Evolutionary conservation across 1,140 invertebrate genomes (phyloP), one percentile per base, ranked within the genome.

Genomic region (Drosophila chauvacae): DNA sequence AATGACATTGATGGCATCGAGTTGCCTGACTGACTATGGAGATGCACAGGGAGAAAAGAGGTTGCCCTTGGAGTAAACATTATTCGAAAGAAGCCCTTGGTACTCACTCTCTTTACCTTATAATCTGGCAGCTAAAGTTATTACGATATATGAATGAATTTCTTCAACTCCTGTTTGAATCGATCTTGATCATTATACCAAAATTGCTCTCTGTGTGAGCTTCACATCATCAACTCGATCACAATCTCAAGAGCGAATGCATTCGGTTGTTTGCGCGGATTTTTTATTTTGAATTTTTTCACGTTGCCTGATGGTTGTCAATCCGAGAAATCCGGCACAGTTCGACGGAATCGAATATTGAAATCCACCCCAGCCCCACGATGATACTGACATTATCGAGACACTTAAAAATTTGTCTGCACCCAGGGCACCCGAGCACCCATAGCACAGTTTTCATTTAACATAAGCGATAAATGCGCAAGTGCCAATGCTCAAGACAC

Each of bases 1-100:
- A 91, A 90, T 91, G 88, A 91, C 90, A 91, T 91, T 90, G 86
- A 90, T 83, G 82, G 82, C 86, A 85, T 90, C 79, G 81, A 85
- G 69, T 82, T 81, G 68, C 50, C 74, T 81, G 90, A 91, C 81
- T 88, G 90, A 91, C 88, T 91, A 77, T 87, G 74, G 64, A 80
- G 63, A 55, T 75, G 39, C 57, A 65, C 37, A 18, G 57, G 6
- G 33, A 64, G 30, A 44, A 65, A 64, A 35, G 2, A 10, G 0
- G 20, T n/a, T 16, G 10, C 10, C 1, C 3, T 39, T 3, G 13
- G 9, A 10, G 9, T 23, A 3, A 2, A 23, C 0, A 11, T 37
- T 10, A 11, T 37, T 37, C 1, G 4, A n/a, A 10, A 1, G 35
- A 6, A 55, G 2, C 14, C 1, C 26, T 23, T 23, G 14, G 7